Percentiles rank a stretch among this genome's conserved stretches.
phyloP scores from a whole-genome alignment of 2,113 vertebrate genomes.

The Eublepharis macularius region DNA sequence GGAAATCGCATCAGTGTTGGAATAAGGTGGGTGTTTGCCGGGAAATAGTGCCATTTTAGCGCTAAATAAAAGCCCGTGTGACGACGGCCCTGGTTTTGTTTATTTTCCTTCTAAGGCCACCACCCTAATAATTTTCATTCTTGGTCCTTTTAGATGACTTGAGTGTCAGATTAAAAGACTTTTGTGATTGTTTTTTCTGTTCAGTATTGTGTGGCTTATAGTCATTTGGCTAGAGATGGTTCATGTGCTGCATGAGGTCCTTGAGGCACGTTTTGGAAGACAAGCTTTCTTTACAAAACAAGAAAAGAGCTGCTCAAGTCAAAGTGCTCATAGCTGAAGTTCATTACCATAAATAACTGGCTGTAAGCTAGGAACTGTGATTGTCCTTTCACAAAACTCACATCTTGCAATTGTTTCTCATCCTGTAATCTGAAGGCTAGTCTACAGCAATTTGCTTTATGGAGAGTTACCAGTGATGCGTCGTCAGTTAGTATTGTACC shows the following conservation, averaged over 20 bases:
- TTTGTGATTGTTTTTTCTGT: not conserved
- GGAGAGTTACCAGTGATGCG: not conserved
- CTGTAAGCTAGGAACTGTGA: not conserved
- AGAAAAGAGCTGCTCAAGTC: not conserved
- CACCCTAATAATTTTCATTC: not conserved
- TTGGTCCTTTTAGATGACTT: not conserved
- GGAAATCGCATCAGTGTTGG: too few species aligned
- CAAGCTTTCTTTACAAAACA: not conserved
- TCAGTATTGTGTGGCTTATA: not conserved
- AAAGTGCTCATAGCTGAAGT: too few species aligned
- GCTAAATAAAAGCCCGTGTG: too few species aligned
- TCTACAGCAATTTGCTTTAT: too few species aligned
- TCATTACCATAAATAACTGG: not conserved
- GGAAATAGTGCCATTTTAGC: too few species aligned
- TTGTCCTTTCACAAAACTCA: not conserved
- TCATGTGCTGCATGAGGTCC: not conserved
- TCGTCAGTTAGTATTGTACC: not conserved
- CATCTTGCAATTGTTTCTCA: not conserved
- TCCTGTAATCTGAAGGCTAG: not conserved
- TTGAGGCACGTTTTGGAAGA: not conserved
- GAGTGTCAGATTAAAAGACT: not conserved
- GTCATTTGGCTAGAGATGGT: not conserved
- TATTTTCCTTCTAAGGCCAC: not conserved
- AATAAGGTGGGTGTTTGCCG: too few species aligned
- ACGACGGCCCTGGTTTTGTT: not conserved